Evolutionary conservation across 2,113 vertebrate species (phyloP), one percentile per base, ranked within the genome.

Genomic region (Channa maculata): DNA sequence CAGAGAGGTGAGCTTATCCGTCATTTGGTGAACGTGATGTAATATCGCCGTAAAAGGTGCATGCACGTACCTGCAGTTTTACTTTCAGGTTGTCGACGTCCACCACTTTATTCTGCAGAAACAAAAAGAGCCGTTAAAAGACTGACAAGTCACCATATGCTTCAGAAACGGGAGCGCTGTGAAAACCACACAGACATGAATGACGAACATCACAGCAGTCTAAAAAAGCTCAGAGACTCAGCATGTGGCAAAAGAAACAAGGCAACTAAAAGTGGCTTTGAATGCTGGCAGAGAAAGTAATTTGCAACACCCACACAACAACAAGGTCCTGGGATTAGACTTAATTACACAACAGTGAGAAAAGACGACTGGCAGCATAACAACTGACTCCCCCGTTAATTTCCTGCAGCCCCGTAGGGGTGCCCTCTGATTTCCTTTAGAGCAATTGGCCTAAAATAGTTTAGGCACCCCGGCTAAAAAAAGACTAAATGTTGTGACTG

Each of bases 51-150:
- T 50, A 37, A 71, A 24, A 61, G n/a, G 10, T 34, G 3, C n/a
- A 3, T 2, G 0, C 6, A 45, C 90, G 91, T 67, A 95, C 94
- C 94, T 95, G 94, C 7, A 95, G 91, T 84, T 99, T 99, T 89
- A 99, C 96, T 83, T 96, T 97, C 82, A 95, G 87, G 7, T 95
- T 96, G 3, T 99, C 98, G 86, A 99, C 95, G 0, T 91, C 90
- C 77, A 99, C 96, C 88, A 99, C 96, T 91, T 99, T 99, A 90
- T 99, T 99, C 98, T 99, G 93, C 36, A 66, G 72, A 76, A 67
- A 77, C 2, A 65, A 84, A 67, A 75, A 48, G 65, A 76, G 59
- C 38, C 0, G 38, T 77, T 67, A 85, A 77, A 24, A 82, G 34
- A 53, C 36, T 64, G 52, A 71, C 64, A 71, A 45, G 33, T 53